Evolutionary conservation across 2,888 invertebrate genomes (phyloP).

Genomic region (Gymnoscelis rufifasciata): DNA sequence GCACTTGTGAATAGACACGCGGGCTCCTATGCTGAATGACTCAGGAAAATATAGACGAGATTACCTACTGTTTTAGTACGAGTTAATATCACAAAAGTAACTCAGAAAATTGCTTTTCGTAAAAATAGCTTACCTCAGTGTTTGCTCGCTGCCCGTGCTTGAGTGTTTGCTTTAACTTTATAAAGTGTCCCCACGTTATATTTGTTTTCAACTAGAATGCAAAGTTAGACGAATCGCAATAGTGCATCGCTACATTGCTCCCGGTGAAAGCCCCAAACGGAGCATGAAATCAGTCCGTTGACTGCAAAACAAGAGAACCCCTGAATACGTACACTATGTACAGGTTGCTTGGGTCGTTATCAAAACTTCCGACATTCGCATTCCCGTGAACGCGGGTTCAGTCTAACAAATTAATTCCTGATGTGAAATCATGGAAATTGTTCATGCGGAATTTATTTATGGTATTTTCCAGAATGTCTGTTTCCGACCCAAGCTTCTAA

Average conservation of each 20-base stretch:
- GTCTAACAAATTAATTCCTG: constrained; percentile 24
- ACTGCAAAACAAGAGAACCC: constrained; percentile 45
- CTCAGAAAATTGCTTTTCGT: no score
- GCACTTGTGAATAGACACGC: no score
- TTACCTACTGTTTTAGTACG: no score
- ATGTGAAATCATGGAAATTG: constrained; percentile 24
- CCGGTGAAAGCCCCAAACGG: constrained; percentile 8
- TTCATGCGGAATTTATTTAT: constrained; percentile 23
- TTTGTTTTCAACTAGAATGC: background rate
- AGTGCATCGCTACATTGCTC: background rate
- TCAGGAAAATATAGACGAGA: no score
- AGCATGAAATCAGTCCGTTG: constrained; percentile 30
- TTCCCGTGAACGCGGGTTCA: constrained; percentile 16
- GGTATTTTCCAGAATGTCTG: constrained; percentile 13
- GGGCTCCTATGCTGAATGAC: no score
- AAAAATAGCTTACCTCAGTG: no score
- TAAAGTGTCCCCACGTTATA: no score
- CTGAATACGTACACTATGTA: no score
- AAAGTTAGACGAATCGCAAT: constrained; percentile 1
- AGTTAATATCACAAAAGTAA: no score
- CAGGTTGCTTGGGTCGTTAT: constrained; percentile 26
- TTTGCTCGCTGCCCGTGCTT: no score
- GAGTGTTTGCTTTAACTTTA: no score
- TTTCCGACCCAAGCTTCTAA: no score
- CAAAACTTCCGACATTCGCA: constrained; percentile 37